These are phyloP conservation scores for Vimba vimba DNA, from an alignment of 2,113 vertebrate genomes.

Conservation along the genomic window DNA sequence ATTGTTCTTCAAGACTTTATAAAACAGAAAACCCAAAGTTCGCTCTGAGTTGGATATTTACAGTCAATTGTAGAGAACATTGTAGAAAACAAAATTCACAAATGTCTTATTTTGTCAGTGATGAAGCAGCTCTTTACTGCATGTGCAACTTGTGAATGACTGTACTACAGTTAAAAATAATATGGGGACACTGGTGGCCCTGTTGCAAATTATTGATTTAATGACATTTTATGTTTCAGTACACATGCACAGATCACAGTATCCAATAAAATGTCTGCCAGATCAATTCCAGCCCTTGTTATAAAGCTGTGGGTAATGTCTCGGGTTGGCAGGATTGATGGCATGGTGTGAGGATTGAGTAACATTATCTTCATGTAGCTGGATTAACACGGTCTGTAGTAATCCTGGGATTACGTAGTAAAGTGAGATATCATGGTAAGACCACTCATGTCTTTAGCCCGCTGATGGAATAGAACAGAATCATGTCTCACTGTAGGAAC, in stretches of 20 bases:
- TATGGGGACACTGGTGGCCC: no score
- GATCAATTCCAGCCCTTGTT: background rate
- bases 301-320: background rate
- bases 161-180: no score
- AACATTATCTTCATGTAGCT: conserved; percentile 28
- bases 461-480: conserved; percentile 21
- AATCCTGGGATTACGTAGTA: conserved; percentile 36
- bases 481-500: background rate
- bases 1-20: no score
- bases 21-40: no score
- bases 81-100: no score
- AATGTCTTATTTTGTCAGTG: no score
- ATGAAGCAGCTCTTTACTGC: no score
- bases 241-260: background rate
- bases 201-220: background rate
- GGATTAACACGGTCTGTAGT: conserved; percentile 31
- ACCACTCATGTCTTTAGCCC: conserved; percentile 33
- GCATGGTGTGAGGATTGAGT: conserved; percentile 16
- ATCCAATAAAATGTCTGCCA: background rate
- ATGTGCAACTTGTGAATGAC: no score
- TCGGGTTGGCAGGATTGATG: conserved; percentile 3
- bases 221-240: background rate
- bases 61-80: no score
- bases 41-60: no score
- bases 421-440: conserved; percentile 41